phyloP scores from a whole-genome alignment of 2,113 vertebrate genomes.

The Amphiprion ocellaris region DNA sequence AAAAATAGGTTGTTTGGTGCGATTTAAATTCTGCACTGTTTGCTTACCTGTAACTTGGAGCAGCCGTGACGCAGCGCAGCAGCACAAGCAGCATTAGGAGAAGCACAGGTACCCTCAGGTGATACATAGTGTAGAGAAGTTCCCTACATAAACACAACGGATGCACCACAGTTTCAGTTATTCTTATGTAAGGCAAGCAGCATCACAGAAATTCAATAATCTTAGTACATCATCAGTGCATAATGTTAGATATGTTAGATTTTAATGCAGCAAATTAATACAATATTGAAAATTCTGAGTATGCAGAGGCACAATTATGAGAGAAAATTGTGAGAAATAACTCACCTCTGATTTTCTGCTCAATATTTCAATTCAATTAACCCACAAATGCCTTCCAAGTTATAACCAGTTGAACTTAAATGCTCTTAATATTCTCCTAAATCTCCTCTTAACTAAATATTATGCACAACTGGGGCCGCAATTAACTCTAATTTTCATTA shows the following conservation, averaged over 20 bases:
- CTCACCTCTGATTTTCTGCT: not conserved
- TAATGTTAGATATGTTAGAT: not conserved
- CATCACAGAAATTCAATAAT: not conserved
- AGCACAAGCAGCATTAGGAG: constrained; percentile 85
- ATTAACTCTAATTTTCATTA: not conserved
- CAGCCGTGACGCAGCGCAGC: constrained; percentile 83
- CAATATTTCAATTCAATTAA: not conserved
- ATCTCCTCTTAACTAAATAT: not conserved
- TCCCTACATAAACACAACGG: constrained; percentile 34
- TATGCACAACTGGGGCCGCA: not conserved
- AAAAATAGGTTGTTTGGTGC: not conserved
- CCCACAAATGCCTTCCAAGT: not conserved
- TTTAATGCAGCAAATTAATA: not conserved
- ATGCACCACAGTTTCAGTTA: not conserved
- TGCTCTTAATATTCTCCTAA: not conserved
- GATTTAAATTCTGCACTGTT: not conserved
- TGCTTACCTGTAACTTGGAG: constrained; percentile 87
- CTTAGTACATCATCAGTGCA: not conserved
- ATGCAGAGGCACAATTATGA: not conserved
- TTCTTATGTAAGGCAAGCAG: not conserved
- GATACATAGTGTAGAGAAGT: constrained; percentile 81
- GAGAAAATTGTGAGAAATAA: not conserved
- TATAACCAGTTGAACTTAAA: not conserved
- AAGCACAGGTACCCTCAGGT: constrained; percentile 83
- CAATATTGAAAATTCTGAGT: not conserved